Percentiles rank a stretch among this genome's conserved stretches.
Conservation (phyloP, 2,797 vertebrate species). For the Onychomys leucogaster region DNA sequence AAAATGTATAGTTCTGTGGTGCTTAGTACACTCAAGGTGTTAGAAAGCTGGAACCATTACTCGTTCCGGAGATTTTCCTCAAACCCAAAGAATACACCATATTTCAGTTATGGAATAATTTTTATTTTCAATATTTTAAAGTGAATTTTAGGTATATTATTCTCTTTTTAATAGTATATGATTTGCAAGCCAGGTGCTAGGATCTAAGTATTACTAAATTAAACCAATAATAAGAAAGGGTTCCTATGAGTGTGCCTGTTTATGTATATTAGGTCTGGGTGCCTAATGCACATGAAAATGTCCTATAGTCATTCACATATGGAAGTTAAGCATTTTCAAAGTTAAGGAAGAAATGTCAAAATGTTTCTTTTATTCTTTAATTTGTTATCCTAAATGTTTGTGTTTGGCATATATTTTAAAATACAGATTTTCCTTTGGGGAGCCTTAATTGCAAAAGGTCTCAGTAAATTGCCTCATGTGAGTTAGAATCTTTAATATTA, state of each 20-base stretch:
- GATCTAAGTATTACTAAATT: slow-evolving; percentile 40
- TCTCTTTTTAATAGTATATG: background rate
- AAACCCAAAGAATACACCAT: background rate
- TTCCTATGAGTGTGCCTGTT: slow-evolving; percentile 25
- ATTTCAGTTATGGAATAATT: slow-evolving; percentile 6
- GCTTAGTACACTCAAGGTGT: slow-evolving; percentile 14
- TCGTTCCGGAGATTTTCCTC: slow-evolving; percentile 50
- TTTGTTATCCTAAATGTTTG: background rate
- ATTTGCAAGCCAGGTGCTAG: slow-evolving; percentile 33
- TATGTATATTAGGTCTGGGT: background rate
- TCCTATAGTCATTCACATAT: background rate
- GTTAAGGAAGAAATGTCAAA: background rate
- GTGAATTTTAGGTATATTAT: background rate
- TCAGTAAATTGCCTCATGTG: background rate
- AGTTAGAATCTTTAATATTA: background rate
- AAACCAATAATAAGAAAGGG: slow-evolving; percentile 18
- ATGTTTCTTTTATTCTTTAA: background rate
- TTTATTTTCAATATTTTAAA: slow-evolving; percentile 58
- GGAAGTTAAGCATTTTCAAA: slow-evolving; percentile 21
- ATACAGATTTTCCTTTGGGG: background rate
- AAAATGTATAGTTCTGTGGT: background rate
- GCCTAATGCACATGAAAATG: background rate
- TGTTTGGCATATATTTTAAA: slow-evolving; percentile 1
- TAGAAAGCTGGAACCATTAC: background rate
- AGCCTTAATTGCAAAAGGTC: background rate